These are phyloP conservation scores for Girardia tigrina DNA, from an alignment of 2,888 invertebrate species.

Conservation along the genomic window DNA sequence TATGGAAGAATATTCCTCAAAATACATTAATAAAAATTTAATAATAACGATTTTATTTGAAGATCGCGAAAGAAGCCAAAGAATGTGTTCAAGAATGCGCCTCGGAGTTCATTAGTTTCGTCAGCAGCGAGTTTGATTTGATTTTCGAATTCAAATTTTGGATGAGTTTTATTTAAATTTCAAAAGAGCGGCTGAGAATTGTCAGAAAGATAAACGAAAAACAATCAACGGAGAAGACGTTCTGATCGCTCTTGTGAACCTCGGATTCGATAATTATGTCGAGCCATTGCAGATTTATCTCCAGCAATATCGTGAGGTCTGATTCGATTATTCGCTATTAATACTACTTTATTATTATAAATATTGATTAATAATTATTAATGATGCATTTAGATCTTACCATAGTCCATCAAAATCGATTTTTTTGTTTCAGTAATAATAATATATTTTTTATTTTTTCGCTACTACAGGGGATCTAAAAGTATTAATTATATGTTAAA, in stretches of 20 bases:
- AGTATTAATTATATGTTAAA: too few species aligned
- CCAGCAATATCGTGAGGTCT: slow-evolving; percentile 34
- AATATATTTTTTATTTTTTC: too few species aligned
- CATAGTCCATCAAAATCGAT: too few species aligned
- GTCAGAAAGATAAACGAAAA: slow-evolving; percentile 89
- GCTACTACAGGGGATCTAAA: too few species aligned
- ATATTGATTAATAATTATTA: too few species aligned
- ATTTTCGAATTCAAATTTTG: not conserved
- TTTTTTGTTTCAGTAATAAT: too few species aligned
- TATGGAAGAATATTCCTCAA: too few species aligned
- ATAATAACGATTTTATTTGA: too few species aligned
- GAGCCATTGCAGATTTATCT: slow-evolving; percentile 65
- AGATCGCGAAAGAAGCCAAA: slow-evolving; percentile 93
- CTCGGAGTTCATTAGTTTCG: slow-evolving; percentile 94
- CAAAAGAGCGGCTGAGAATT: slow-evolving; percentile 71
- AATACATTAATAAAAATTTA: too few species aligned
- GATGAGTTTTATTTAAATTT: not conserved
- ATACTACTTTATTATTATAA: not conserved
- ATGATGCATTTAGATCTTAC: too few species aligned
- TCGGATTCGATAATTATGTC: slow-evolving; percentile 94
- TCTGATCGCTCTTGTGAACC: slow-evolving; percentile 77
- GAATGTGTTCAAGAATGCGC: slow-evolving; percentile 99
- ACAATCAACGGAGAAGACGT: slow-evolving; percentile 98
- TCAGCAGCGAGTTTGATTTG: slow-evolving; percentile 67
- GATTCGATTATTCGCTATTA: not conserved